A percentile compares a stretch with the other conserved stretches of the same genome.
Evolutionary conservation across 2,888 invertebrate genomes (phyloP).

Genomic region (Tortricodes alternella): DNA sequence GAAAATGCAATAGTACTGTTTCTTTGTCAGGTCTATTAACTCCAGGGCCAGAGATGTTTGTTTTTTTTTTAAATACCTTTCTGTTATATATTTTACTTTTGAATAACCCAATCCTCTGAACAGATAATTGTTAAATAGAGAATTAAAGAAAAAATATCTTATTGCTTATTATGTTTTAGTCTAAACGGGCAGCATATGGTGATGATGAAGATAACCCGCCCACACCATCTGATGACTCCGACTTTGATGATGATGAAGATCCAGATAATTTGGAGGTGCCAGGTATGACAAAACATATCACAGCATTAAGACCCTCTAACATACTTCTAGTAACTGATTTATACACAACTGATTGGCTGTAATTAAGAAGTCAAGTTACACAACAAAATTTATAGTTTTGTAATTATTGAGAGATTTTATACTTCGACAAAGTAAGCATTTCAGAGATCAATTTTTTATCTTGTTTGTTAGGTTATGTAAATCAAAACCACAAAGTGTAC

Average conservation of each 20-base stretch:
- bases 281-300: conserved; percentile 71
- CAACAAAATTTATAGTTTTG: no score
- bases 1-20: conserved; percentile 32
- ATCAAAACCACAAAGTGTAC: no score
- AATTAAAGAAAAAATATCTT: no score
- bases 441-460: no score
- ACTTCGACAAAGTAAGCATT: no score
- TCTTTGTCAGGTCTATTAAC: conserved; percentile 27
- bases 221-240: conserved; percentile 79
- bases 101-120: no score
- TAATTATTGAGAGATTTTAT: no score
- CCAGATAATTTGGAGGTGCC: conserved; percentile 96
- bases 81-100: conserved; percentile 4
- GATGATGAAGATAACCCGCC: conserved; percentile 73
- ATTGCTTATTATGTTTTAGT: conserved; percentile 50
- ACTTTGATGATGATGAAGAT: conserved; percentile 94
- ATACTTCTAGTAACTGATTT: no score
- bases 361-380: no score
- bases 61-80: background rate
- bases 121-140: no score
- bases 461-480: no score
- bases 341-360: no score
- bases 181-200: conserved; percentile 64
- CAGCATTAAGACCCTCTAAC: background rate
- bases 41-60: conserved; percentile 18